Conservation (phyloP, 2,888 invertebrate species). For the Rambutsinella grinnellia region DNA sequence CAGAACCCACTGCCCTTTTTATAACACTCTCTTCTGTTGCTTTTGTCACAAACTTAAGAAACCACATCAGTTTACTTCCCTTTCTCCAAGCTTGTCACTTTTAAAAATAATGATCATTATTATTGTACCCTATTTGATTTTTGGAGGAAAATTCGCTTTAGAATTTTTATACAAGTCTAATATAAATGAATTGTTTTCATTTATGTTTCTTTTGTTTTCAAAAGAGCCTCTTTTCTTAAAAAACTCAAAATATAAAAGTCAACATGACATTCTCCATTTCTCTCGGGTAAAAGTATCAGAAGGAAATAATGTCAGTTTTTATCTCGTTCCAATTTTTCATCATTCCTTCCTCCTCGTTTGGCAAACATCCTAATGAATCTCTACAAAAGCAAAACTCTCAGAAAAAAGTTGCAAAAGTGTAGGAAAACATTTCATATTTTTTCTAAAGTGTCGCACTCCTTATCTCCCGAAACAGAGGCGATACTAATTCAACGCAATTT, state of each 20-base stretch:
- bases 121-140: slow-evolving; percentile 6
- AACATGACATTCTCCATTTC: slow-evolving; percentile 24
- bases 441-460: slow-evolving; percentile 6
- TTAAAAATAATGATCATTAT: background rate
- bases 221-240: too few species aligned
- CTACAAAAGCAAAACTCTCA: too few species aligned
- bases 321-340: slow-evolving; percentile 56
- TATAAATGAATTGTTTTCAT: too few species aligned
- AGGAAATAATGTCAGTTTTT: slow-evolving; percentile 47
- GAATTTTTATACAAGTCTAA: too few species aligned
- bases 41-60: slow-evolving; percentile 9
- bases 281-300: slow-evolving; percentile 8
- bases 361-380: slow-evolving; percentile 50
- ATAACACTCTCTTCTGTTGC: slow-evolving; percentile 1
- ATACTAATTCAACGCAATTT: slow-evolving; percentile 57
- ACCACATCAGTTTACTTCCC: slow-evolving; percentile 11
- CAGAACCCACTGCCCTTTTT: slow-evolving; percentile 6
- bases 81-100: too few species aligned
- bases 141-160: too few species aligned
- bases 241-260: too few species aligned
- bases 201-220: too few species aligned
- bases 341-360: slow-evolving; percentile 48
- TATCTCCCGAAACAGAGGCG: slow-evolving; percentile 37
- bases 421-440: too few species aligned
- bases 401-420: too few species aligned